These are phyloP conservation scores for Odocoileus virginianus DNA, from an alignment of 2,113 vertebrate genomes.

Conservation along the genomic window DNA sequence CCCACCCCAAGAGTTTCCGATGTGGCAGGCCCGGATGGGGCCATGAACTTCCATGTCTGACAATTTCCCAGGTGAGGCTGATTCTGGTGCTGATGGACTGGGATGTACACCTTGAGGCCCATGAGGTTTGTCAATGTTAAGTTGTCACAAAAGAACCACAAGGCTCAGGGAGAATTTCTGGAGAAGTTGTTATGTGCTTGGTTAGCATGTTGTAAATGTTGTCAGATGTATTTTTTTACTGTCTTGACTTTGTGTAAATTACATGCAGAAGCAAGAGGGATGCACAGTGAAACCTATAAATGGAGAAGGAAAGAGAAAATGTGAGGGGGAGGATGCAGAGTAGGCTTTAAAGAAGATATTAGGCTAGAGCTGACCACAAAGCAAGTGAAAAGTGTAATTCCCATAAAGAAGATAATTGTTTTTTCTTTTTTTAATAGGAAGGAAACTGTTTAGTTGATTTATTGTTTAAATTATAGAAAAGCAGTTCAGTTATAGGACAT, in stretches of 20 bases:
- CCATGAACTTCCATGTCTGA: background rate
- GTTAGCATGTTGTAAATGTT: background rate
- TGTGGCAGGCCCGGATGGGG: background rate
- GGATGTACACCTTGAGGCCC: background rate
- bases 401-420: background rate
- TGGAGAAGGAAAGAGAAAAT: background rate
- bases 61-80: background rate
- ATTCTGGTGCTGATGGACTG: background rate
- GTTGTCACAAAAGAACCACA: background rate
- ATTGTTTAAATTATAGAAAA: slow-evolving; percentile 62
- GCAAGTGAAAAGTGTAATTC: background rate
- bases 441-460: slow-evolving; percentile 54
- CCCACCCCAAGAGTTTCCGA: background rate
- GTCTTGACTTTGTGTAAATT: background rate
- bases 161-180: background rate
- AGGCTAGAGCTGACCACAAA: background rate
- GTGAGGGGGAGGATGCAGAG: background rate
- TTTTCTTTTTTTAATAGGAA: slow-evolving; percentile 36
- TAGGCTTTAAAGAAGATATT: background rate
- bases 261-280: background rate
- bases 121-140: background rate
- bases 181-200: background rate
- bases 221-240: background rate
- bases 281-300: background rate
- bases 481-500: slow-evolving; percentile 28